Base-by-base conservation (phyloP, 2,113 vertebrate genomes). In the Laticauda laticaudata region DNA sequence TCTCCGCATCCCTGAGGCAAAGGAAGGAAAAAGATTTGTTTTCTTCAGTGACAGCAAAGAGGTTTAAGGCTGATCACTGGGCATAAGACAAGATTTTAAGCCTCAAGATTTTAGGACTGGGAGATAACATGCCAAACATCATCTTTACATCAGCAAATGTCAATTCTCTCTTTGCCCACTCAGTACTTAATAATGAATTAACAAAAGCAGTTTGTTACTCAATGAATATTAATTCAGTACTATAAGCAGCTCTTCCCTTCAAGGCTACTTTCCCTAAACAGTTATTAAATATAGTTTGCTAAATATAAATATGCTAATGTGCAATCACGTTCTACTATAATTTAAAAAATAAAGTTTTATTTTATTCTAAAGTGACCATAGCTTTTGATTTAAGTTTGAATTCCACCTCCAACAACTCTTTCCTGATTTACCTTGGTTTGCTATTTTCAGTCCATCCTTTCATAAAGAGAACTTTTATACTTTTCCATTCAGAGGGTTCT, bases 1-100 rank as follows among this genome's bases (percentile, higher is more conserved):
- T 97, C 96, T 97, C 94, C 94, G 96, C 93, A 96, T 97, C 96
- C 98, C 97, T 94, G 88, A 97, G 96, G 97, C 97, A 96, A 97
- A 96, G 24, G 4, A 48, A 96, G 97, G 97, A 94, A 97, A 97
- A 97, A 97, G 97, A 98, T 97, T 97, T 98, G 96, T 97, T 98
- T 97, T 97, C 97, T 96, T 97, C 92, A 0, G 95, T 98, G 98
- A 98, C 97, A 98, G 97, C 96, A 94, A 98, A 96, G 97, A 97
- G 97, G 97, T 97, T 97, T 98, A 96, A 97, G 97, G 96, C 96
- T 97, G 96, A 95, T 96, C 91, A 97, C 92, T 97, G 97, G 97
- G 96, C 96, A 95, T 95, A 96, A 96, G 21, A 96, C 94, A 97
- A 92, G 94, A 95, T 96, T 97, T 97, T 95, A 96, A 96, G 97